phyloP scores from a whole-genome alignment of 2,113 vertebrate genomes.

The Haliaeetus leucogaster region DNA sequence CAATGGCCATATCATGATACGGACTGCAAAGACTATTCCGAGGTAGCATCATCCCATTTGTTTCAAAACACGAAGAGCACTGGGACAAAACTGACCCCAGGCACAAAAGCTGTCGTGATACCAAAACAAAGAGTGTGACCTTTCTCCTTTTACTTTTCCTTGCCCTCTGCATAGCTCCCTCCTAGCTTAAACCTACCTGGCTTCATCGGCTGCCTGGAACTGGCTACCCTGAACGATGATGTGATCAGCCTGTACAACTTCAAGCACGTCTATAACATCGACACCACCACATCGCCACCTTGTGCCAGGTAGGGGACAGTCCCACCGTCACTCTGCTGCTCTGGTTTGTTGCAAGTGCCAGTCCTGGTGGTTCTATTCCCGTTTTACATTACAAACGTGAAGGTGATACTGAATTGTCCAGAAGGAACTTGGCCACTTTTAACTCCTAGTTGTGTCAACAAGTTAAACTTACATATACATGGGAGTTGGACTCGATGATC shows the following conservation, averaged over 20 bases:
- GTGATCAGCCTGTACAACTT: slow-evolving; percentile 96
- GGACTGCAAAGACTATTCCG: neutral
- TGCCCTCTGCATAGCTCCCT: slow-evolving; percentile 79
- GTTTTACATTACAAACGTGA: neutral
- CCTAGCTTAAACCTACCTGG: slow-evolving; percentile 86
- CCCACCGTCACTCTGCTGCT: neutral
- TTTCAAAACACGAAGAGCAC: neutral
- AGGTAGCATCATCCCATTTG: neutral
- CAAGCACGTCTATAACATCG: slow-evolving; percentile 83
- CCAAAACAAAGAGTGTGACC: neutral
- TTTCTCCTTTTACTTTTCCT: neutral
- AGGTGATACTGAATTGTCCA: neutral
- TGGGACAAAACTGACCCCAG: neutral
- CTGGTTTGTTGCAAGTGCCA: neutral
- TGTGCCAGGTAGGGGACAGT: slow-evolving; percentile 80
- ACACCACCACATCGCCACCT: slow-evolving; percentile 78
- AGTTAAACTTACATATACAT: neutral
- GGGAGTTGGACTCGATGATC: neutral
- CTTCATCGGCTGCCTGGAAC: slow-evolving; percentile 91
- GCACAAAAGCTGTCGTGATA: neutral
- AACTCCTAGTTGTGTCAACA: neutral
- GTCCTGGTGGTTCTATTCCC: neutral
- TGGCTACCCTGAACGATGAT: slow-evolving; percentile 90
- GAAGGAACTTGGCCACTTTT: neutral
- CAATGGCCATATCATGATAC: neutral